A percentile compares a stretch with the other conserved stretches of the same genome.
phyloP scores from a whole-genome alignment of 2,113 vertebrate species.

The Nettapus auritus region DNA sequence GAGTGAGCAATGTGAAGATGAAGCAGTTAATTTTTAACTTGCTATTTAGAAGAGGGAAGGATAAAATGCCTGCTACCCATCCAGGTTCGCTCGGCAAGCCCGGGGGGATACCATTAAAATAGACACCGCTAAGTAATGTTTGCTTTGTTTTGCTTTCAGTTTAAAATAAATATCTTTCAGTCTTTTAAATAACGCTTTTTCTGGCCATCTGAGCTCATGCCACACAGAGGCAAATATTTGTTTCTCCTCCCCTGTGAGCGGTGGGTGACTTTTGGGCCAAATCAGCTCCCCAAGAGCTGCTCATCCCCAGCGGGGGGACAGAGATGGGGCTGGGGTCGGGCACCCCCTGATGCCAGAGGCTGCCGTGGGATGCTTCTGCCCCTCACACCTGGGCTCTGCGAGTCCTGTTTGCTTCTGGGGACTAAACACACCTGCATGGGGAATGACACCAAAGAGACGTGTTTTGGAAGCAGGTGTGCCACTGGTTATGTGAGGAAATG shows the following conservation, averaged over 20 bases:
- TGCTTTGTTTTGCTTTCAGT: slow-evolving; percentile 46
- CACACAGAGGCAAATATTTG: background rate
- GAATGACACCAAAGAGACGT: fast-evolving
- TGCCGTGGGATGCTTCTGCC: background rate
- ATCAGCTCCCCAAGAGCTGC: background rate
- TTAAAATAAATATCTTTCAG: slow-evolving; percentile 26
- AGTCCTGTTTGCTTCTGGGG: background rate
- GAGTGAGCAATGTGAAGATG: slow-evolving; percentile 75
- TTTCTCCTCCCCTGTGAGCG: background rate
- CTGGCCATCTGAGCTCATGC: background rate
- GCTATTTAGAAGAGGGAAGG: slow-evolving; percentile 55
- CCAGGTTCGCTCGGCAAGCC: background rate
- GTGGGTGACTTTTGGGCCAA: background rate
- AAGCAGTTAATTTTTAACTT: slow-evolving; percentile 69
- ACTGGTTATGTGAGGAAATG: background rate
- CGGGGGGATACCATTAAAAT: background rate
- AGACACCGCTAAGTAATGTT: background rate
- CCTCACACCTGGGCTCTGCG: background rate
- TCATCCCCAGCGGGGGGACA: background rate
- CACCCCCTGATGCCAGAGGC: no score
- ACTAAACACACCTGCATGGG: background rate
- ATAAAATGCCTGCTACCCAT: slow-evolving; percentile 46
- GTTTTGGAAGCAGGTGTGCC: background rate
- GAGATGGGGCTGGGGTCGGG: background rate
- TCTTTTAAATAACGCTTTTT: background rate